Evolutionary conservation across 1,140 invertebrate species (phyloP), one percentile per base, ranked within the genome.

Genomic region (Aphaenogaster ashmeadi): DNA sequence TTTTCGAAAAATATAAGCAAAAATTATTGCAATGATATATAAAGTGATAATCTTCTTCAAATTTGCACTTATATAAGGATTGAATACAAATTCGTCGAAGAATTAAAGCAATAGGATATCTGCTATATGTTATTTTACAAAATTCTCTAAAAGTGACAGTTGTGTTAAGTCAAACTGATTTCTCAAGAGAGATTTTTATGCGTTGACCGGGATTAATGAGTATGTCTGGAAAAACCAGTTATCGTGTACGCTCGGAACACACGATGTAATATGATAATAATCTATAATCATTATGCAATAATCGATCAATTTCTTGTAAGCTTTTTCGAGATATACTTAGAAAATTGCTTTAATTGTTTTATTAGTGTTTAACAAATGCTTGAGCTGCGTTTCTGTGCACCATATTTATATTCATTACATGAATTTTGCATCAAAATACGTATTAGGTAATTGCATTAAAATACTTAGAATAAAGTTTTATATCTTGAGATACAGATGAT

Each of bases 261-360:
- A 44, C 52, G 21, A 58, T 81, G 36, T 56, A 58, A 81, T 15
- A 44, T 3, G 64, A 81, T 81, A 71, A 81, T 56, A 81, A 56
- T 71, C 33, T 80, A 38, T 54, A 80, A 80, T 33, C 44, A 33
- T 80, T 80, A 80, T 54, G 15, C 21, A 81, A 81, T 52, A 69
- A 71, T 81, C 47, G n/a, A 71, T 56, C 38, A 9, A 3, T 15
- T 81, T 71, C n/a, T 69, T 71, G 36, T 1, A 36, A n/a, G 13
- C 15, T 33, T 54, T 47, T 27, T 44, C 9, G 15, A 56, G 50
- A 56, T 21, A 21, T 5, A 36, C 1, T n/a, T 21, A n/a, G 6
- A 9, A 81, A 36, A 69, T 81, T 54, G 8, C 7, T 80, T 21
- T 38, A 80, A 54, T 7, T 2, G 47, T 54, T 27, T 9, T 67